Evolutionary conservation across 2,888 invertebrate genomes (phyloP), one percentile per base, ranked within the genome.

Genomic region (Cheilosia vulpina): DNA sequence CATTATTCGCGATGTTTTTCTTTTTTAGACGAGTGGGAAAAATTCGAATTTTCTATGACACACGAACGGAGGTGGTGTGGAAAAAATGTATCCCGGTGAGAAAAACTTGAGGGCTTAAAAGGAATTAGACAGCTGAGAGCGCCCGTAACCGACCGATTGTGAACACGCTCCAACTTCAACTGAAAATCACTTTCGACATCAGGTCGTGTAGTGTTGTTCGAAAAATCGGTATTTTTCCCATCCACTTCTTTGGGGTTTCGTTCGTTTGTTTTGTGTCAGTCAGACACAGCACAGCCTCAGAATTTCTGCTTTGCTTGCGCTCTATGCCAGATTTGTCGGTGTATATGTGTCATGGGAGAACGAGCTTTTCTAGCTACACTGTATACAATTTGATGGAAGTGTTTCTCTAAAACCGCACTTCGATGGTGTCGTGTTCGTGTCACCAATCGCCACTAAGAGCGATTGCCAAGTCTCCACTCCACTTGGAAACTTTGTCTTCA

Each of bases 81-180:
- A 63, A 73, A 83, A 84, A 79, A 73, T 69, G 66, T 84, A 76
- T 76, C 76, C 76, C 83, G 76, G 47, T 76, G 66, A 34, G 66
- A 27, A 55, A 55, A 80, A 62, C 53, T 55, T 57, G 69, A 66
- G 58, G 55, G 60, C 43, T 80, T 58, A 24, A 58, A 60, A 68
- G 47, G 53, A 69, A 58, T 66, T 66, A 58, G 58, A 81, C 38
- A 82, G 82, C 71, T 80, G 77, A 80, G 87, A 87, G 87, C 84
- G 87, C 88, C 87, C 84, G 87, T 62, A 79, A 84, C 87, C 88
- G 88, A 89, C 89, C 89, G 88, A 80, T 85, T 88, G 52, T 88
- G 82, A 89, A 88, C 88, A 88, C 89, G 89, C 89, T 89, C 89
- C 88, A 89, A 89, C 88, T 88, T 88, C 87, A 89, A 89, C 89